These are phyloP conservation scores for Drosophila kanapiae DNA, from an alignment of 1,140 invertebrate species.

Conservation along the genomic window DNA sequence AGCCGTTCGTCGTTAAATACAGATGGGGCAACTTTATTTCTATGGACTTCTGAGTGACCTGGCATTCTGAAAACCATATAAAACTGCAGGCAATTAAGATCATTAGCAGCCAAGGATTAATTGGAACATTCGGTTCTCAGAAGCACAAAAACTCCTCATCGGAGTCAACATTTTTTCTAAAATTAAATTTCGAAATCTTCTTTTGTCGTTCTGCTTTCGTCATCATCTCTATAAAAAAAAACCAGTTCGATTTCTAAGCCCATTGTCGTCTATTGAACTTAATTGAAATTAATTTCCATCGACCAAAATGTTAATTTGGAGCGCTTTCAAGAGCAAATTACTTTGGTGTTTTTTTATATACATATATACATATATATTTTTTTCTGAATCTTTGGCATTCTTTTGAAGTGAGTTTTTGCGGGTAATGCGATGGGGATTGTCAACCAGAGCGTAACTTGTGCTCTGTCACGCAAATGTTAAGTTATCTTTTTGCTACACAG, in stretches of 20 bases:
- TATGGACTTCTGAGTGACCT: constrained; percentile 7
- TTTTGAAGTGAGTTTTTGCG: constrained; percentile 18
- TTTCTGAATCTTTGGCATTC: constrained; percentile 22
- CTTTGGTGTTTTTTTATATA: constrained; percentile 8
- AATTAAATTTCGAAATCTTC: constrained; percentile 1
- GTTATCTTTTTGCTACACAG: constrained; percentile 26
- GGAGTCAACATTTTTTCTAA: constrained; percentile 13
- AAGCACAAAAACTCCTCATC: constrained; percentile 2
- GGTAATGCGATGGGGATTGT: constrained; percentile 54
- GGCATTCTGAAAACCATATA: constrained; percentile 2
- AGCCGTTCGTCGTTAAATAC: constrained; percentile 21
- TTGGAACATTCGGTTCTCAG: constrained; percentile 8
- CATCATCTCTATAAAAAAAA: constrained; percentile 12
- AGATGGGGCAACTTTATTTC: constrained; percentile 7
- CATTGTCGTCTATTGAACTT: constrained; percentile 41
- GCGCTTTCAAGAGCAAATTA: constrained; percentile 59
- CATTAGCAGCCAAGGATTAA: neutral
- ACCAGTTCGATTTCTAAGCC: constrained; percentile 33
- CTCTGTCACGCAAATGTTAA: constrained; percentile 61
- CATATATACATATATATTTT: neutral
- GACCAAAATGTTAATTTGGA: constrained; percentile 25
- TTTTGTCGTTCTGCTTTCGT: constrained; percentile 22
- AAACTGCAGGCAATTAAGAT: constrained; percentile 2
- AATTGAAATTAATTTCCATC: constrained; percentile 57
- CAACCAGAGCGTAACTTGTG: constrained; percentile 77